Evolutionary conservation across 2,888 invertebrate species (phyloP), one percentile per base, ranked within the genome.

Genomic region (Junonia oenone): DNA sequence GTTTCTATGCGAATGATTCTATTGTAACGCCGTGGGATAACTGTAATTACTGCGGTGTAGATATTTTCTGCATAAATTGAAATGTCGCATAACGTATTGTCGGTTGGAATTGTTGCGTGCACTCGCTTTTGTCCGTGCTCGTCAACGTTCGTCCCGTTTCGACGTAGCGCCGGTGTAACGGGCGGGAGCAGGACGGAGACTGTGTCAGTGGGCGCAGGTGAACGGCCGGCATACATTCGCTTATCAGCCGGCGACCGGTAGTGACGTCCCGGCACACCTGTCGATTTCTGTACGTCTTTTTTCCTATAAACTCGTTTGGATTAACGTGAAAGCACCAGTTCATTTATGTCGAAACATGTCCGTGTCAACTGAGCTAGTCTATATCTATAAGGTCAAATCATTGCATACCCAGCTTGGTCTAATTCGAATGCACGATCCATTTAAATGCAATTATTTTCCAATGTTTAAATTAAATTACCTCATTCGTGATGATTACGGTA

Each of bases 151-250:
- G 67, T 75, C 70, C 68, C 69, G 55, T 66, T 71, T 61, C 60
- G 51, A 55, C 62, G 58, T 51, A 40, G 40, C 48, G 40, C 47
- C 50, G 22, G 53, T 13, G 51, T 56, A 62, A 65, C 57, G 59
- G 59, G 76, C 66, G 73, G 63, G 78, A 84, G 64, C 70, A 72
- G 76, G 80, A 84, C 61, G 69, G 66, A 63, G 67, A 74, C 72
- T 80, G 75, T 83, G 83, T 84, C 79, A 83, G 80, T 83, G 81
- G 83, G 82, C 71, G 80, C 83, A 78, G 89, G 87, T 89, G 83
- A 88, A 88, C 76, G 89, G 74, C 85, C 88, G 85, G 74, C 87
- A 84, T 74, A 89, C 83, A 87, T 89, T 86, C 75, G 75, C 79
- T 86, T 88, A 89, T 89, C 87, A 89, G 72, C 74, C 69, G 75